Base-by-base conservation (phyloP, 2,113 vertebrate genomes). In the Conger conger region DNA sequence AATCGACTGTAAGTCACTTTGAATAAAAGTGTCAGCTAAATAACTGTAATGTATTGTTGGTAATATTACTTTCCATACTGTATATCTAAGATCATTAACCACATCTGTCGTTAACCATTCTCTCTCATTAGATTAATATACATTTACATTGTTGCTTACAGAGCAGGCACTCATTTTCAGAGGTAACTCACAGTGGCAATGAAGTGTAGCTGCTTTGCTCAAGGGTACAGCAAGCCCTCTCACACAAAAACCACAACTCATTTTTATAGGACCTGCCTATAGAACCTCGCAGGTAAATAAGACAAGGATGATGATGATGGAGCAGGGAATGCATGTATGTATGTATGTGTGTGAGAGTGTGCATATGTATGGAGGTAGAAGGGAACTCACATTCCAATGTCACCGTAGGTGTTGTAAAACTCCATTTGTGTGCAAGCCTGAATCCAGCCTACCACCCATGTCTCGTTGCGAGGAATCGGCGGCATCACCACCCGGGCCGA, bases 381-480 rank as follows among this genome's bases (percentile, higher is more conserved):
- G 81, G 45, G 17, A 90, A 95, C 97, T 97, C 95, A 98, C 97
- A 97, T 97, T 93, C 97, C 97, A 87, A 97, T 94, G 94, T 97
- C 95, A 93, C 97, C 97, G 90, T 99, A 99, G 89, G 96, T 98
- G 95, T 99, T 99, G 96, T 97, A 98, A 93, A 98, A 99, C 90
- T 99, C 97, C 97, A 99, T 99, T 92, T 99, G 97, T 91, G 97
- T 98, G 95, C 98, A 99, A 88, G 97, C 97, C 93, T 99, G 98
- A 91, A 99, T 98, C 97, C 97, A 99, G 88, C 98, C 98, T 88
- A 99, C 97, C 92, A 98, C 97, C 98, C 98, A 99, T 83, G 97
- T 98, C 94, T 99, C 97, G 57, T 96, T 96, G 87, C 97, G 96
- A 86, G 97, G 94, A 85, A 99, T 96, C 63, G 98, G 97, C 73